Percentiles rank a stretch among this genome's conserved stretches.
phyloP scores from a whole-genome alignment of 2,888 invertebrate genomes.

The Charanyca ferruginea region DNA sequence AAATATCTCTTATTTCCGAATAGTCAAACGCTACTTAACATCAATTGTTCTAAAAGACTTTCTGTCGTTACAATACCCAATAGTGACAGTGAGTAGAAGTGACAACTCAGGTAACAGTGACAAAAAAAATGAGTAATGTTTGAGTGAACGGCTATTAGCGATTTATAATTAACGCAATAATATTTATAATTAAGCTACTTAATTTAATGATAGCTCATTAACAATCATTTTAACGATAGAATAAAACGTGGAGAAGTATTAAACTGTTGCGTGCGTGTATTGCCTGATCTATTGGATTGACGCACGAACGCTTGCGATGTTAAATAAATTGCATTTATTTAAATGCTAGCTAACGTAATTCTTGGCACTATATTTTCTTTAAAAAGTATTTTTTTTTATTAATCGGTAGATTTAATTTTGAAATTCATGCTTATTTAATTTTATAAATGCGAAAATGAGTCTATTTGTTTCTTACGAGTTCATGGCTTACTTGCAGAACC shows the following conservation, averaged over 20 bases:
- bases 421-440: no score
- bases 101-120: neutral
- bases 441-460: no score
- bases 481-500: no score
- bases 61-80: neutral
- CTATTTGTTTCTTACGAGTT: no score
- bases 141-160: neutral
- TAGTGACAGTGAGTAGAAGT: neutral
- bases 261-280: slow-evolving; percentile 29
- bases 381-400: neutral
- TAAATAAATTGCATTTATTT: slow-evolving; percentile 18
- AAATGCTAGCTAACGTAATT: slow-evolving; percentile 3
- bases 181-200: slow-evolving; percentile 22
- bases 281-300: slow-evolving; percentile 23
- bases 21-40: neutral
- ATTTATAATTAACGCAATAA: slow-evolving; percentile 8
- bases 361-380: neutral
- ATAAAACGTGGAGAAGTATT: neutral
- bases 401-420: no score
- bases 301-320: slow-evolving; percentile 31
- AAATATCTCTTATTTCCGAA: neutral
- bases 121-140: neutral
- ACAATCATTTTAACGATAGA: slow-evolving; percentile 1
- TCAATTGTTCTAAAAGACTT: neutral
- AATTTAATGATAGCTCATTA: slow-evolving; percentile 37